A percentile compares a stretch with the other conserved stretches of the same genome.
Conservation (phyloP, 2,113 vertebrate genomes). For the Lasiurus borealis region DNA sequence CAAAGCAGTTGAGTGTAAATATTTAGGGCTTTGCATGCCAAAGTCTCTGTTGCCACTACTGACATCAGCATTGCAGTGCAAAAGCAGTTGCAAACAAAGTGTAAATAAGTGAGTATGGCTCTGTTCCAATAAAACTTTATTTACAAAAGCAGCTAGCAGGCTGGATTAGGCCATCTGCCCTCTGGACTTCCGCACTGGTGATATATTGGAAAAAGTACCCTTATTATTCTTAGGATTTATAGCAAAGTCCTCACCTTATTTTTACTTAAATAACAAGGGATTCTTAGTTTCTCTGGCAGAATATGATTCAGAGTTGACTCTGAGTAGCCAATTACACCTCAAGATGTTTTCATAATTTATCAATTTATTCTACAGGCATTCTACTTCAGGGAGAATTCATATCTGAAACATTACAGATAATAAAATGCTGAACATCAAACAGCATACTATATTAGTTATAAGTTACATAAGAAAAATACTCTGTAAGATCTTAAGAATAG, state of each 20-base stretch:
- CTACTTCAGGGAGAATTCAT: background rate
- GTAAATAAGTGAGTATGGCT: background rate
- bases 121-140: background rate
- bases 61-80: background rate
- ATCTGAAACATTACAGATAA: background rate
- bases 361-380: conserved; percentile 9
- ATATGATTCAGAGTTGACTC: conserved; percentile 25
- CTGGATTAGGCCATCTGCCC: background rate
- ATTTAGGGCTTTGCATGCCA: background rate
- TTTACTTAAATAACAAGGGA: background rate
- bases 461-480: background rate
- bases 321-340: background rate
- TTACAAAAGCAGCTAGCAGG: background rate
- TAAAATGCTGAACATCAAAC: conserved; percentile 36
- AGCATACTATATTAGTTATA: background rate
- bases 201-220: background rate
- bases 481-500: background rate
- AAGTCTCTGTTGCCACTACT: background rate
- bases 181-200: background rate
- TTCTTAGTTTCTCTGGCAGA: conserved; percentile 10
- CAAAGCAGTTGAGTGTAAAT: background rate
- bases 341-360: conserved; percentile 29
- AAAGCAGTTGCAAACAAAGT: background rate
- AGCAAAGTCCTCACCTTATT: background rate
- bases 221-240: background rate